Evolutionary conservation across 2,113 vertebrate genomes (phyloP).

Genomic region (Phrynocephalus versicolor): DNA sequence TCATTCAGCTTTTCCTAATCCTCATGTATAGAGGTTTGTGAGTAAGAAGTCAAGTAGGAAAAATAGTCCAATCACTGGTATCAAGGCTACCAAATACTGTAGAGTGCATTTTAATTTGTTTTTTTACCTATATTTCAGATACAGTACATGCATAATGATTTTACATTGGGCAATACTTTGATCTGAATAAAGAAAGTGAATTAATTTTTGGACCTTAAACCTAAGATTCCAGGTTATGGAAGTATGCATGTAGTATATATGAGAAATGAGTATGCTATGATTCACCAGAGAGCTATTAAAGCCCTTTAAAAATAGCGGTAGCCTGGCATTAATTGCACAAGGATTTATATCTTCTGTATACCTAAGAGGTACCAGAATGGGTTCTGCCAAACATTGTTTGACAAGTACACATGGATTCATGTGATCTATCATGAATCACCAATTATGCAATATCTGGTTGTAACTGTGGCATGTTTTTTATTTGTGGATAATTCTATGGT

Average conservation of each 20-base stretch:
- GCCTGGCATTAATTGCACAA: not conserved
- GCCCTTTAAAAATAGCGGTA: too few species aligned
- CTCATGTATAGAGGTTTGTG: not conserved
- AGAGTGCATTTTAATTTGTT: too few species aligned
- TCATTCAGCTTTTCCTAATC: not conserved
- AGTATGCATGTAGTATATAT: not conserved
- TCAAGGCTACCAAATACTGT: too few species aligned
- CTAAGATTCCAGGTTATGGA: not conserved
- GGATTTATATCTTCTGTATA: not conserved
- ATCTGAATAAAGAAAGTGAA: too few species aligned
- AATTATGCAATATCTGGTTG: not conserved
- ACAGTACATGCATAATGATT: too few species aligned
- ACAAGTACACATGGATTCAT: not conserved
- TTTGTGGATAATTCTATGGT: not conserved
- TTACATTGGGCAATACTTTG: too few species aligned
- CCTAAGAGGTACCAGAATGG: not conserved
- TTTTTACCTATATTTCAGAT: too few species aligned
- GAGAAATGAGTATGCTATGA: not conserved
- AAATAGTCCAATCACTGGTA: too few species aligned
- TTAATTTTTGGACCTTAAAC: too few species aligned
- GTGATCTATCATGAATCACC: not conserved
- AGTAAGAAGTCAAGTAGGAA: not conserved
- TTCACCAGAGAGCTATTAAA: not conserved
- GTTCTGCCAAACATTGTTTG: not conserved
- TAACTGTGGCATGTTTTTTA: not conserved